Percentiles rank a stretch among this genome's conserved stretches.
phyloP scores from a whole-genome alignment of 2,113 vertebrate genomes.

The Beaufortia kweichowensis region DNA sequence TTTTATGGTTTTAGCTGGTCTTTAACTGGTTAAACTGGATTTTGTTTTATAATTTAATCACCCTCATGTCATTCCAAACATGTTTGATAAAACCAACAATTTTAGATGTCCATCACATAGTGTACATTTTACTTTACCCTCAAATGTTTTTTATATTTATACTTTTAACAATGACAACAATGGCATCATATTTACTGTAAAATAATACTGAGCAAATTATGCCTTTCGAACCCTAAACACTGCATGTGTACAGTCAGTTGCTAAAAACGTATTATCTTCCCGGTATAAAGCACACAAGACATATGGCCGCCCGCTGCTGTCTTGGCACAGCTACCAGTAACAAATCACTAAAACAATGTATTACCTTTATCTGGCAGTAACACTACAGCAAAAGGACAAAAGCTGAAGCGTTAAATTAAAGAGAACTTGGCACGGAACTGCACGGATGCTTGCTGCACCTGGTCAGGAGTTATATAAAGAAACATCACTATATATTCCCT shows the following conservation, averaged over 20 bases:
- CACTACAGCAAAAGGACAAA: constrained; percentile 9
- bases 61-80: no score
- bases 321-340: constrained; percentile 22
- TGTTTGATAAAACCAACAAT: no score
- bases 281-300: constrained; percentile 25
- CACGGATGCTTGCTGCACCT: constrained; percentile 23
- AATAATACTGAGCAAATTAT: no score
- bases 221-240: no score
- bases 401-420: not conserved
- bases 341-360: constrained; percentile 24
- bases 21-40: no score
- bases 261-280: constrained; percentile 2
- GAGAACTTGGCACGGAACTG: constrained; percentile 6
- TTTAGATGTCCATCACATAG: no score
- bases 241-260: not conserved
- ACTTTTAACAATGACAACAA: no score
- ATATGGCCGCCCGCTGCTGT: constrained; percentile 21
- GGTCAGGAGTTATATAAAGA: constrained; percentile 57
- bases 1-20: no score
- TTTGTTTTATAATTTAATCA: no score
- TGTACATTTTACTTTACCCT: no score
- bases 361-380: not conserved
- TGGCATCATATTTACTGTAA: no score
- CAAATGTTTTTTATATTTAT: no score
- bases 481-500: constrained; percentile 49